Percentiles rank a stretch among this genome's conserved stretches.
Conservation (phyloP, 1,140 invertebrate genomes). For the Hestina assimilis region DNA sequence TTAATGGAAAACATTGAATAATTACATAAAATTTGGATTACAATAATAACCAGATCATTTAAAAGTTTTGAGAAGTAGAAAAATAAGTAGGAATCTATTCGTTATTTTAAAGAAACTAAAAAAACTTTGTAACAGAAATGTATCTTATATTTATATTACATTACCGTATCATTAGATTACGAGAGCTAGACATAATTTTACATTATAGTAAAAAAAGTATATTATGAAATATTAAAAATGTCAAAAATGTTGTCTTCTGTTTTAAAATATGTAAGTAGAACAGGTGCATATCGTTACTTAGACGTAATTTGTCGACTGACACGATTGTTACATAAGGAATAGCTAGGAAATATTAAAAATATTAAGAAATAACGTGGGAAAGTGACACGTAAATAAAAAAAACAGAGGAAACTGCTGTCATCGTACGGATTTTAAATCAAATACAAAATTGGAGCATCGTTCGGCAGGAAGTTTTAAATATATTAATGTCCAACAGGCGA, state of each 20-base stretch:
- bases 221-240: neutral
- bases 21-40: too few species aligned
- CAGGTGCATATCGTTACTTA: constrained; percentile 29
- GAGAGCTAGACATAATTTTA: neutral
- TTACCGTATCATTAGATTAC: neutral
- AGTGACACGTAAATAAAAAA: constrained; percentile 47
- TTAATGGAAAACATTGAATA: too few species aligned
- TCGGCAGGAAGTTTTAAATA: constrained; percentile 67
- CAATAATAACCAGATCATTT: too few species aligned
- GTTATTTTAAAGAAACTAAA: too few species aligned
- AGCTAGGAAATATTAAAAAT: constrained; percentile 38
- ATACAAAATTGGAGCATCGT: constrained; percentile 73
- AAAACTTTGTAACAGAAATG: too few species aligned
- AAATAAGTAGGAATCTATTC: too few species aligned
- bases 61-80: too few species aligned
- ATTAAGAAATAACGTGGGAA: constrained; percentile 46
- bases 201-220: neutral
- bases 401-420: constrained; percentile 68
- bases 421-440: constrained; percentile 65
- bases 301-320: constrained; percentile 48
- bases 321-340: constrained; percentile 33
- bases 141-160: too few species aligned
- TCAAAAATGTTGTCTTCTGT: neutral
- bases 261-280: neutral
- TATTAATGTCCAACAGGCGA: constrained; percentile 55